Conservation (phyloP, 2,113 vertebrate genomes). For the Rattus norvegicus region GRCr8 NC_086019.1:92520501-92521000, state of each 20-base stretch:
- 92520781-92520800: slow-evolving; percentile 68
- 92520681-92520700: not conserved
- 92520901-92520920: slow-evolving; percentile 75
- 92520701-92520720: not conserved
- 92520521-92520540: too few species aligned
- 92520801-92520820: slow-evolving; percentile 64
- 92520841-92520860: slow-evolving; percentile 78
- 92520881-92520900: slow-evolving; percentile 72
- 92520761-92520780: slow-evolving; percentile 75
- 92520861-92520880: slow-evolving; percentile 81
- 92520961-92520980: slow-evolving; percentile 81
- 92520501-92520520: too few species aligned
- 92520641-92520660: not conserved
- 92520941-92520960: slow-evolving; percentile 72
- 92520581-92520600: not conserved
- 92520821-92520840: slow-evolving; percentile 66
- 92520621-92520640: not conserved
- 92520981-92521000: slow-evolving; percentile 1
- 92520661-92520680: not conserved
- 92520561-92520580: not conserved
- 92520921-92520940: slow-evolving; percentile 87
- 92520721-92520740: not conserved
- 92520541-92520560: not conserved
- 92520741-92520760: slow-evolving; percentile 72
- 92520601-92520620: not conserved